Evolutionary conservation across 2,888 invertebrate species (phyloP), one percentile per base, ranked within the genome.

Genomic region (Rugalucina vietnamica): DNA sequence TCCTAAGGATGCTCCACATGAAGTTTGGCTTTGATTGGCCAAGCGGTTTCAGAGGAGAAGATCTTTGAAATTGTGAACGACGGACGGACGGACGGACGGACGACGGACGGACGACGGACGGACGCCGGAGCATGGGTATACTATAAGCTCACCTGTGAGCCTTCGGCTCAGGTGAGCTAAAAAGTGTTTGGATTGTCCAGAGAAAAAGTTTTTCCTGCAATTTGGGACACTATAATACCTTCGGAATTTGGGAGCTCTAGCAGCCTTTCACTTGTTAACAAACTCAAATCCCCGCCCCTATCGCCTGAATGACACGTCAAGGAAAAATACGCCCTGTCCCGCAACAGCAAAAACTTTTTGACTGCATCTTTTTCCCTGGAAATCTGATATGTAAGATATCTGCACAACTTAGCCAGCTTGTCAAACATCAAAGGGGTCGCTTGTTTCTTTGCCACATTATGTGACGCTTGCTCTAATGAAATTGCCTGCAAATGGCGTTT

Each of bases 361-460:
- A 27, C 29, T 27, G 60, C 4, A 60, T 60, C 60, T 60, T 60
- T 60, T 27, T 60, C 60, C 29, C 60, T 60, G 27, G 60, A 60
- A 10, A 29, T 29, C 29, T 60, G 60, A 27, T 60, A 60, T 3
- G 60, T 60, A 5, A 60, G 60, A 18, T 60, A 60, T 27, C 60
- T 24, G 29, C 60, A 60, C 10, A 60, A 60, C 60, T n/a, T 43
- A 50, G 57, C 57, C 24, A 57, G 57, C 57, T 57, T 57, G 57
- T 57, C 27, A 14, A 65, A 65, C 65, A 65, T 65, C 49, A 65
- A 65, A 34, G 65, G 65, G 34, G 34, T 34, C 34, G 65, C 65
- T 34, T 65, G 65, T 21, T 32, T 65, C 34, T 34, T 65, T 18
- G 65, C 3, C 21, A 65, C 65, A 32, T 34, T 14, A 34, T 32